Percentiles rank a stretch among this genome's conserved stretches.
Evolutionary conservation across 2,888 invertebrate species (phyloP).

Genomic region (Dasypogon diadema): DNA sequence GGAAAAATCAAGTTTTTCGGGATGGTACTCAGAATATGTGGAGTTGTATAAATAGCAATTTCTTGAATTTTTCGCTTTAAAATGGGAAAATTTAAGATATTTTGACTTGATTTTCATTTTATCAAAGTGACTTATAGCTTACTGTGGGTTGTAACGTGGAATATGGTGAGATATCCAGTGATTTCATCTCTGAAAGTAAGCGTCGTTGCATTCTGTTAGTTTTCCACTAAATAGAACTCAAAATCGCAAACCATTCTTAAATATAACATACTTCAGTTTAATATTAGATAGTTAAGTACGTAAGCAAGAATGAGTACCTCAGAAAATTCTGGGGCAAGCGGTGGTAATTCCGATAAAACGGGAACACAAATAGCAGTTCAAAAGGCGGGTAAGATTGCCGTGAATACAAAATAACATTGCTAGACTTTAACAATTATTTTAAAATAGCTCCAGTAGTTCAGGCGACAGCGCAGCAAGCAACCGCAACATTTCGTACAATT

Average conservation of each 20-base stretch:
- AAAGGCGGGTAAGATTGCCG: slow-evolving; percentile 49
- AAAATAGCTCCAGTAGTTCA: slow-evolving; percentile 61
- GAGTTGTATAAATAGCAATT: too few species aligned
- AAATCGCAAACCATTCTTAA: too few species aligned
- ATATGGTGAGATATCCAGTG: too few species aligned
- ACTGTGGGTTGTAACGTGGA: too few species aligned
- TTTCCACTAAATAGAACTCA: too few species aligned
- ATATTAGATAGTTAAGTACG: too few species aligned
- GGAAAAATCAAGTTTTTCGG: too few species aligned
- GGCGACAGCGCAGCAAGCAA: slow-evolving; percentile 59
- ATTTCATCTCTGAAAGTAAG: neutral
- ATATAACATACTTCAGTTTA: too few species aligned
- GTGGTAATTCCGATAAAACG: slow-evolving; percentile 51
- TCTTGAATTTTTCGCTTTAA: neutral
- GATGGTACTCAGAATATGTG: too few species aligned
- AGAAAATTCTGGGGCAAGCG: slow-evolving; percentile 57
- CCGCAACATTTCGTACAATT: slow-evolving; percentile 63
- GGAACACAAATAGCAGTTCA: slow-evolving; percentile 51
- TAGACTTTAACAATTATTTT: too few species aligned
- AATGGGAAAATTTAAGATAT: neutral
- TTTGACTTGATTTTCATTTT: neutral
- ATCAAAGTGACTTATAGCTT: neutral
- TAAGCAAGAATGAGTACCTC: slow-evolving; percentile 57
- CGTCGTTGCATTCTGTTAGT: too few species aligned
- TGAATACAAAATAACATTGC: slow-evolving; percentile 58